Conservation (phyloP, 1,140 invertebrate genomes). For the Zelostemma sp. region DNA sequence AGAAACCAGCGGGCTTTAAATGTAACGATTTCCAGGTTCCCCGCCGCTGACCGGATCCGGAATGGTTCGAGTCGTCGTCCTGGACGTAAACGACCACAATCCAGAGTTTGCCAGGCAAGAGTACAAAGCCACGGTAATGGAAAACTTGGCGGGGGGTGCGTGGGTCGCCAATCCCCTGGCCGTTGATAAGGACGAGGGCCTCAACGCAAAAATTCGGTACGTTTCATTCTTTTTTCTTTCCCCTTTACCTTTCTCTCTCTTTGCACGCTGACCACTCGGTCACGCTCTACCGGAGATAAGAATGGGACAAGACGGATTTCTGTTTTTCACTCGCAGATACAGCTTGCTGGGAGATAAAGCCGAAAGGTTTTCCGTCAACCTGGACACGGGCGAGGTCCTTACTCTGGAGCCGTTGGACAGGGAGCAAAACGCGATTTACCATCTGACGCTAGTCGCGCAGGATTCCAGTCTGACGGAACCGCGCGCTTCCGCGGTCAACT, state of each 20-base stretch:
- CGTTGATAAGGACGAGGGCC: conserved; percentile 83
- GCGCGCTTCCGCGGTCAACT: conserved; percentile 81
- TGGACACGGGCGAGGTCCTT: conserved; percentile 80
- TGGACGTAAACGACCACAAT: conserved; percentile 94
- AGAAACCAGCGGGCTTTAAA: too few relatives aligned
- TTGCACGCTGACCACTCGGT: background rate
- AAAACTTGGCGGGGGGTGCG: conserved; percentile 82
- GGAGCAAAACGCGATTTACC: conserved; percentile 82
- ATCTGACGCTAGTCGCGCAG: conserved; percentile 86
- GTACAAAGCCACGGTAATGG: conserved; percentile 81
- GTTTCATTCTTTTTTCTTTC: conserved; percentile 14
- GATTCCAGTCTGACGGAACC: conserved; percentile 89
- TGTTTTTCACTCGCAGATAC: conserved; percentile 70
- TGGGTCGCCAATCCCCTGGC: conserved; percentile 79
- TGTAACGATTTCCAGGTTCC: conserved; percentile 76
- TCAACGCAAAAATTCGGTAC: conserved; percentile 86
- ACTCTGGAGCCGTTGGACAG: conserved; percentile 82
- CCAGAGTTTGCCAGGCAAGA: conserved; percentile 85
- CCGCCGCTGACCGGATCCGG: conserved; percentile 90
- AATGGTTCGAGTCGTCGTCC: conserved; percentile 87
- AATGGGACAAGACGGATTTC: background rate
- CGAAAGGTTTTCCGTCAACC: conserved; percentile 81
- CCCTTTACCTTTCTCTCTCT: too few relatives aligned
- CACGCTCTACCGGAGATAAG: background rate
- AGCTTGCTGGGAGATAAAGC: conserved; percentile 84